These are phyloP conservation scores for Rhynchonycteris naso DNA, from an alignment of 2,797 vertebrate genomes.

Conservation along the genomic window DNA sequence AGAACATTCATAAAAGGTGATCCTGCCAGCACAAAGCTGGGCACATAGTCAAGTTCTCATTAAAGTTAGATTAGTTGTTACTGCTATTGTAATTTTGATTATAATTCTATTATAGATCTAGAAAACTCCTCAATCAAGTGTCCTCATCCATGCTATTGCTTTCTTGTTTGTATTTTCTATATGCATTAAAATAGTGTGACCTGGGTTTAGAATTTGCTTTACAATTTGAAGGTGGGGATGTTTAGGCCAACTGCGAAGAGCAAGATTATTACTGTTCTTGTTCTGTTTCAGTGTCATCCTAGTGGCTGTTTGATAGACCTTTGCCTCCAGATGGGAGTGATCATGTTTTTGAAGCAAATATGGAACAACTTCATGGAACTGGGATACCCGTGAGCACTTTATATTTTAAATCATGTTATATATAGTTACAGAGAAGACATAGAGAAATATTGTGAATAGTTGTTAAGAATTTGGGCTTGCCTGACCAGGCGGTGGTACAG, in stretches of 20 bases:
- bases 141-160: neutral
- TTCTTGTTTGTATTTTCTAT: neutral
- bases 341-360: slow-evolving; percentile 99
- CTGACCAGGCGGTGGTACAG: no score
- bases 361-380: slow-evolving; percentile 99
- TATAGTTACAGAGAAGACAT: neutral
- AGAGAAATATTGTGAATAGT: neutral
- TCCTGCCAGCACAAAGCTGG: neutral
- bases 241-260: neutral
- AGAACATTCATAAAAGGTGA: neutral
- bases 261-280: neutral
- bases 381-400: slow-evolving; percentile 92
- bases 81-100: neutral
- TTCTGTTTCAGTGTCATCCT: slow-evolving; percentile 93
- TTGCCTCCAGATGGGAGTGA: slow-evolving; percentile 99
- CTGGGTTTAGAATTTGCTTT: neutral
- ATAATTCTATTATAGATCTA: neutral
- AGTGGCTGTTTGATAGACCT: slow-evolving; percentile 99
- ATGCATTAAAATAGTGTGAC: no score
- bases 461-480: neutral
- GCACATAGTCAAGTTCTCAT: neutral
- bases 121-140: neutral
- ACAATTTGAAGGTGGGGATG: neutral
- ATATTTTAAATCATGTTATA: neutral
- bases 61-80: neutral